Conservation (phyloP, 2,113 vertebrate genomes). For the Erinaceus europaeus region DNA sequence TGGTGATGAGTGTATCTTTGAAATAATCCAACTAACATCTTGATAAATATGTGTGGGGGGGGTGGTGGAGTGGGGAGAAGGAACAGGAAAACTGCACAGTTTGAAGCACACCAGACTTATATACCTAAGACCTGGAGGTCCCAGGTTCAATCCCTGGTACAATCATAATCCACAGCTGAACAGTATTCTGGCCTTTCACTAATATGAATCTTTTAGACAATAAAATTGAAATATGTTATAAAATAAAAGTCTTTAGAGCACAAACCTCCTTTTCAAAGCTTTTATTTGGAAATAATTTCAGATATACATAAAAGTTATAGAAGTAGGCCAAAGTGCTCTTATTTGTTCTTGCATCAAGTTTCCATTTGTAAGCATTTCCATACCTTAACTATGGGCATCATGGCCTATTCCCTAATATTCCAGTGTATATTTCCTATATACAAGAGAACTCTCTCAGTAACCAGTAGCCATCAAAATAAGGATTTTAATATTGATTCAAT, state of each 20-base stretch:
- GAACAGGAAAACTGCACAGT: too few relatives aligned
- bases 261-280: slow-evolving; percentile 20
- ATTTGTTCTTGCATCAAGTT: background rate
- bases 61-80: too few relatives aligned
- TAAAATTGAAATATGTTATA: too few relatives aligned
- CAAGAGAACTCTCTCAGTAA: background rate
- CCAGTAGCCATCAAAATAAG: background rate
- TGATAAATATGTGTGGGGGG: too few relatives aligned
- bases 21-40: background rate
- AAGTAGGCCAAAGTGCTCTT: slow-evolving; percentile 21
- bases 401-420: background rate
- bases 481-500: background rate
- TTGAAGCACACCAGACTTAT: too few relatives aligned
- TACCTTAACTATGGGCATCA: background rate
- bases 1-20: background rate
- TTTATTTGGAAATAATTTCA: slow-evolving; percentile 65
- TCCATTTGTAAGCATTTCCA: background rate
- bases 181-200: too few relatives aligned
- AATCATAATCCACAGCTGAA: too few relatives aligned
- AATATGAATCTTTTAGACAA: too few relatives aligned
- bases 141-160: too few relatives aligned
- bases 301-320: slow-evolving; percentile 47
- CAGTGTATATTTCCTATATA: background rate
- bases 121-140: too few relatives aligned
- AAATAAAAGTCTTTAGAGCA: background rate